A percentile compares a stretch with the other conserved stretches of the same genome.
Evolutionary conservation across 2,113 vertebrate genomes (phyloP).

Genomic region (Urocolius indicus): DNA sequence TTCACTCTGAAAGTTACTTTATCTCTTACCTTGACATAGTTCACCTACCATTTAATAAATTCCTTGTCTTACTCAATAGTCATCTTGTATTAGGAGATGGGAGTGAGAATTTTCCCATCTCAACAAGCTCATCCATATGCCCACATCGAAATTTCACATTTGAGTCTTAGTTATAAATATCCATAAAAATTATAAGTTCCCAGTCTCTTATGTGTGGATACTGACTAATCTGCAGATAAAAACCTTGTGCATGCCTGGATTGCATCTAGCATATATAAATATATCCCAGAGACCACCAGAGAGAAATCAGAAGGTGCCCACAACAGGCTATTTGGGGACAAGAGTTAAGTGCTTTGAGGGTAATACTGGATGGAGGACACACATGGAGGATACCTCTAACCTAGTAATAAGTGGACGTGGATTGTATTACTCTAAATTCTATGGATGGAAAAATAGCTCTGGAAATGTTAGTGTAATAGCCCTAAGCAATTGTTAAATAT

Average conservation of each 20-base stretch:
- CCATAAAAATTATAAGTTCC: background rate
- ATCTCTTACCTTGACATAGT: background rate
- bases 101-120: background rate
- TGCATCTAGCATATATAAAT: accelerated
- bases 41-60: background rate
- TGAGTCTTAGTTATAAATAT: background rate
- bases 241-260: background rate
- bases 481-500: background rate
- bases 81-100: background rate
- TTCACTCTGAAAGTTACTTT: background rate
- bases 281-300: background rate
- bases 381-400: background rate
- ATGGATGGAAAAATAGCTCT: background rate
- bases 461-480: background rate
- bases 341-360: background rate
- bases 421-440: background rate
- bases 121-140: background rate
- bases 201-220: too few relatives aligned
- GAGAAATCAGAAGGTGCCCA: background rate
- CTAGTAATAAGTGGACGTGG: background rate
- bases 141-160: background rate
- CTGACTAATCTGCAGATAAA: background rate
- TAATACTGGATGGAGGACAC: background rate
- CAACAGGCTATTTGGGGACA: background rate
- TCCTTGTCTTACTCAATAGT: background rate